phyloP scores from a whole-genome alignment of 2,797 vertebrate genomes.

The Pangasius sanitwongsei region DNA sequence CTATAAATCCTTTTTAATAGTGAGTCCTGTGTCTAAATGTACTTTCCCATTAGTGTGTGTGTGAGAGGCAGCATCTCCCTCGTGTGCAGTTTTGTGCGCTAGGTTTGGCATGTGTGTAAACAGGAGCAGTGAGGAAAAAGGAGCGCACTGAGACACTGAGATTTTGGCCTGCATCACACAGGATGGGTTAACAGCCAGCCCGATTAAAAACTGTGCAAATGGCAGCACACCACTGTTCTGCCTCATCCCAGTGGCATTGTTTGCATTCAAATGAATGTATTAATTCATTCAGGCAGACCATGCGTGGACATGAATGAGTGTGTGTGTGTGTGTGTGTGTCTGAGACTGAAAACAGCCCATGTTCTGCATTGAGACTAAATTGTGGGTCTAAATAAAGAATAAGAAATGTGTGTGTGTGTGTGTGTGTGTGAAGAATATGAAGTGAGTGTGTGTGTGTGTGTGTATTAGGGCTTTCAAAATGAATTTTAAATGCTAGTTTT shows the following conservation, averaged over 20 bases:
- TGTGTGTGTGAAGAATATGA: background rate
- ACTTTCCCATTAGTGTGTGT: background rate
- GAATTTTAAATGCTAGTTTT: background rate
- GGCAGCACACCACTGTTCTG: background rate
- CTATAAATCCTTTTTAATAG: background rate
- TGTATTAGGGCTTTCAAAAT: background rate
- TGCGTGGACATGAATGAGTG: background rate
- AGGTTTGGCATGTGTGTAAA: constrained; percentile 32
- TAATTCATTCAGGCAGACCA: constrained; percentile 22
- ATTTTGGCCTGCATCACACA: background rate
- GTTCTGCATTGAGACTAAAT: background rate
- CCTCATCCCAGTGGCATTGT: background rate
- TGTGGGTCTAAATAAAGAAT: background rate
- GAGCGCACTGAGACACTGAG: constrained; percentile 10
- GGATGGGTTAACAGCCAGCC: background rate
- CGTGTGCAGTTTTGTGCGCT: constrained; percentile 25
- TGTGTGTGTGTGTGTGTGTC: background rate
- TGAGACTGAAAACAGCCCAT: background rate
- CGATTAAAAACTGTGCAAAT: constrained; percentile 27
- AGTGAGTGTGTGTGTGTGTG: background rate
- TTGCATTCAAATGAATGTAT: constrained; percentile 28
- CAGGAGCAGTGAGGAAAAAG: constrained; percentile 20
- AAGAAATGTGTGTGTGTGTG: background rate
- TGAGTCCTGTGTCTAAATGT: background rate
- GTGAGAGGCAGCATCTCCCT: constrained; percentile 17